Evolutionary conservation across 2,888 invertebrate genomes (phyloP).

Genomic region (Drosophila subquinaria): DNA sequence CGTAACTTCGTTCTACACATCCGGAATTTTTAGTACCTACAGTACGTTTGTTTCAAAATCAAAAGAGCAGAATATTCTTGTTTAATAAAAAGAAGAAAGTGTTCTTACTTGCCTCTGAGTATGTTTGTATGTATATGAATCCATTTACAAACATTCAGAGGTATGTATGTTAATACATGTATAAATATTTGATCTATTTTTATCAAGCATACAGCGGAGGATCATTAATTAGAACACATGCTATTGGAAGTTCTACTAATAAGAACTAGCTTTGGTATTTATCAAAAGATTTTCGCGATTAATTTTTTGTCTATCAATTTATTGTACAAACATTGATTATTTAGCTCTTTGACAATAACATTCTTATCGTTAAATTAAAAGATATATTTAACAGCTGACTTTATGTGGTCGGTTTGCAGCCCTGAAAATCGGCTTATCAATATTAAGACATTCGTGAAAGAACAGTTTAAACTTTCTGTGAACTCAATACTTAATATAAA

Average conservation of each 20-base stretch:
- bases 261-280: not conserved
- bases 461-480: not conserved
- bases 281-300: not conserved
- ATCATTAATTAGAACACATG: constrained; percentile 10
- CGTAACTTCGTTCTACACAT: constrained; percentile 11
- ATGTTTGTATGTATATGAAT: not conserved
- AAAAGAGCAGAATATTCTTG: not conserved
- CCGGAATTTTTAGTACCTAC: constrained; percentile 1
- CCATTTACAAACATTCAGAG: not conserved
- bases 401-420: constrained; percentile 3
- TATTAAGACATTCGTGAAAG: not conserved
- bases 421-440: constrained; percentile 3
- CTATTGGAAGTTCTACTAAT: not conserved
- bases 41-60: not conserved
- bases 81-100: constrained; percentile 4
- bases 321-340: constrained; percentile 13
- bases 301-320: constrained; percentile 9
- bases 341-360: not conserved
- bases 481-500: not conserved
- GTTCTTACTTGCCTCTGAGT: not conserved
- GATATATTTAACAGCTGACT: constrained; percentile 12
- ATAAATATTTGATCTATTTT: constrained; percentile 25
- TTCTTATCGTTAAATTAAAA: constrained; percentile 4
- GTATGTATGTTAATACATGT: constrained; percentile 5
- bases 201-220: constrained; percentile 12